phyloP scores from a whole-genome alignment of 2,797 vertebrate genomes.

The Vespertilio murinus region DNA sequence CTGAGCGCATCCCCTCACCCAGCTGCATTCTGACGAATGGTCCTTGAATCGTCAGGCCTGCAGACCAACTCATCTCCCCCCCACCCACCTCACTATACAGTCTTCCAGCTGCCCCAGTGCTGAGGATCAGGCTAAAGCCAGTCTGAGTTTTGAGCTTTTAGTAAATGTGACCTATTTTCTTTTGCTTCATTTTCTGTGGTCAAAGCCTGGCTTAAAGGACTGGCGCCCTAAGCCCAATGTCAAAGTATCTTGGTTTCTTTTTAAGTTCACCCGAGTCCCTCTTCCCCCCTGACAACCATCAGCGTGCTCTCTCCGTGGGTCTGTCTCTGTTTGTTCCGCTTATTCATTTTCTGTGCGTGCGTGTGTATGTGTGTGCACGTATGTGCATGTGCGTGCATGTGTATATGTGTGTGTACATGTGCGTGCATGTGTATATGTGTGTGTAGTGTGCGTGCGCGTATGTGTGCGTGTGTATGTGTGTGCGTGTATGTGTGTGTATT shows the following conservation, averaged over 20 bases:
- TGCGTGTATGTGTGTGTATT: no score
- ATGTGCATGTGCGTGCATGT: background rate
- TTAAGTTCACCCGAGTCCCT: background rate
- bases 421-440: no score
- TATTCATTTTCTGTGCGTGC: background rate
- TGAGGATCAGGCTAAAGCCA: background rate
- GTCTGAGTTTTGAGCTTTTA: no score
- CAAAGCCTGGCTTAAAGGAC: background rate
- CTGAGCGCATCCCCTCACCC: fast-evolving
- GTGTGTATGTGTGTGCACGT: no score
- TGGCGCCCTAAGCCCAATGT: no score
- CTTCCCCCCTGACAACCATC: background rate
- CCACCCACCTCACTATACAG: no score
- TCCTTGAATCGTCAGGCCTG: fast-evolving
- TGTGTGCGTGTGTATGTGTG: no score
- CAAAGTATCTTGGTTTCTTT: background rate
- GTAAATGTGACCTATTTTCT: background rate
- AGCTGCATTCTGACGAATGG: fast-evolving
- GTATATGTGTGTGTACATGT: background rate
- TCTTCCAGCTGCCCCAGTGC: background rate
- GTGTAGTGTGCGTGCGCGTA: background rate
- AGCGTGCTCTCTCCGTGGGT: background rate
- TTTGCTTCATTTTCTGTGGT: background rate
- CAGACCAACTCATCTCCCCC: background rate
- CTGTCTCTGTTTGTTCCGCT: background rate